A percentile compares a stretch with the other conserved stretches of the same genome.
Evolutionary conservation across 2,113 vertebrate species (phyloP).

Genomic region (Riparia riparia): DNA sequence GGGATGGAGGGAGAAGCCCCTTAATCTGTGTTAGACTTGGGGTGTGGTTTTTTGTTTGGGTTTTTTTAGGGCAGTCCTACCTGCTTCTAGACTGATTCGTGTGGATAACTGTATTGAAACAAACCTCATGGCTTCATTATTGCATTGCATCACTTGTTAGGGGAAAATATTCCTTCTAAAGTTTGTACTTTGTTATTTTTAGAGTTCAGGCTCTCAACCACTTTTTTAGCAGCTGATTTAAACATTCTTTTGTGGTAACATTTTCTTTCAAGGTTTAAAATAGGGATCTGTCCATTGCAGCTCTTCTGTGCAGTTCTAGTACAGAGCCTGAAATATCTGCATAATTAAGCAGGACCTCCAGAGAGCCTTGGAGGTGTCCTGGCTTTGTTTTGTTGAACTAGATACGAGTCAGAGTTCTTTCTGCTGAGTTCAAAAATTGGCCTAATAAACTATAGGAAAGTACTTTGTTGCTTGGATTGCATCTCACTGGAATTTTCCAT

Average conservation of each 20-base stretch:
- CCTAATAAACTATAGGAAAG: not conserved
- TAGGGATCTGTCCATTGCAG: not conserved
- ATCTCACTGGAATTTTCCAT: not conserved
- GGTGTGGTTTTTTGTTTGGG: not conserved
- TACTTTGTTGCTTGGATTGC: not conserved
- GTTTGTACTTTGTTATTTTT: not conserved
- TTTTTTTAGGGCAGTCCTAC: not conserved
- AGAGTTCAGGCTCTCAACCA: not conserved
- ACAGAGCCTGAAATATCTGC: not conserved
- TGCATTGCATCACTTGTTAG: not conserved
- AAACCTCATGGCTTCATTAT: not conserved
- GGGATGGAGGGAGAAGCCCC: not conserved
- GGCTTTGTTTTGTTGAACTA: conserved; percentile 28
- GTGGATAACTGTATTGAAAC: not conserved
- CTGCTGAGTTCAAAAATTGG: not conserved
- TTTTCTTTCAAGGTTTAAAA: not conserved
- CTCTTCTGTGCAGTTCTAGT: not conserved
- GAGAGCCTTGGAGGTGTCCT: not conserved
- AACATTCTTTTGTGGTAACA: not conserved
- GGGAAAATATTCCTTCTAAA: not conserved
- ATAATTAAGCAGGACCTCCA: conserved; percentile 27
- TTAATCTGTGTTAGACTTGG: not conserved
- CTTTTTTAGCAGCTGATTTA: not conserved
- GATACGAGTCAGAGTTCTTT: not conserved
- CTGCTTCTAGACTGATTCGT: not conserved